Evolutionary conservation across 1,140 invertebrate genomes (phyloP).

Genomic region (Eriosoma lanigerum): DNA sequence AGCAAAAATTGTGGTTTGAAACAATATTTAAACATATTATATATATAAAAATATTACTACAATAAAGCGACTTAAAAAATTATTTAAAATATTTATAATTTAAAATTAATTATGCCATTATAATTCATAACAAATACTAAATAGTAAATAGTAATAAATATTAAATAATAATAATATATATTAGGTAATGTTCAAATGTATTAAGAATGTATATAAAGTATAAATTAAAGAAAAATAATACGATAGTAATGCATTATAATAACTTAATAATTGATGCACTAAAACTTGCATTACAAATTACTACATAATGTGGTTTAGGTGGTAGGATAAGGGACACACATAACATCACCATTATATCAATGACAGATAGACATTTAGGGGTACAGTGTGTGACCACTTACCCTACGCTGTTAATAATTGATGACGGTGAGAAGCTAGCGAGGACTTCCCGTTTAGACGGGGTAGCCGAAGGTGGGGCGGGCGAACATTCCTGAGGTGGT

Average conservation of each 20-base stretch:
- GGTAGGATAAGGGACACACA: slow-evolving; percentile 49
- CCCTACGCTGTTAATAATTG: slow-evolving; percentile 56
- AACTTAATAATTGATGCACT: slow-evolving; percentile 10
- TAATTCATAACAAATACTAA: not conserved
- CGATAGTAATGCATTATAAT: not conserved
- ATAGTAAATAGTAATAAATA: no score
- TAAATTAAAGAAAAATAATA: slow-evolving; percentile 5
- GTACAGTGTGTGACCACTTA: slow-evolving; percentile 54
- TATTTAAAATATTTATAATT: not conserved
- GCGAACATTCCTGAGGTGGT: slow-evolving; percentile 60
- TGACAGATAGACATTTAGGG: slow-evolving; percentile 46
- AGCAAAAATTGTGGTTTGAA: not conserved
- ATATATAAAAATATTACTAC: slow-evolving; percentile 1
- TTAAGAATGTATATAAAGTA: slow-evolving; percentile 10
- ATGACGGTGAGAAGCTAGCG: slow-evolving; percentile 55
- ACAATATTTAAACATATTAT: slow-evolving; percentile 4
- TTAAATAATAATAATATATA: no score
- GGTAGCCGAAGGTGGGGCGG: slow-evolving; percentile 58
- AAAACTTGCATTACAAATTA: slow-evolving; percentile 19
- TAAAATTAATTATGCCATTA: not conserved
- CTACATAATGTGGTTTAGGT: slow-evolving; percentile 34
- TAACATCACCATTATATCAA: slow-evolving; percentile 45
- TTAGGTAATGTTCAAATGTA: no score
- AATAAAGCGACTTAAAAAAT: slow-evolving; percentile 18
- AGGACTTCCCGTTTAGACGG: slow-evolving; percentile 54